phyloP scores from a whole-genome alignment of 1,140 invertebrate genomes.

The Psilanteris sp. region DNA sequence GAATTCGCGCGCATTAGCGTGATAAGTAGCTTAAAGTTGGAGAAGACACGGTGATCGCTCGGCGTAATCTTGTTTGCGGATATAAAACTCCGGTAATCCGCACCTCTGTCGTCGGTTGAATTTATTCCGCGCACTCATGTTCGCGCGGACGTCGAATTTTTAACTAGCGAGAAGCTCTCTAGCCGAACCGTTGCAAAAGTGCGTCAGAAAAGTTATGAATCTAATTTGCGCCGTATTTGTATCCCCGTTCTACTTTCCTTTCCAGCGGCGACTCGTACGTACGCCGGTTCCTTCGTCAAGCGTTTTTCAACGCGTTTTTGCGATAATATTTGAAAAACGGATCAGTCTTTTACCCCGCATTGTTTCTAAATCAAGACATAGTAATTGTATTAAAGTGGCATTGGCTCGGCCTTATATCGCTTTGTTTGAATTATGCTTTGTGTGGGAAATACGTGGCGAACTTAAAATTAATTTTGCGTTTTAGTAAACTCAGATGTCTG shows the following conservation, averaged over 20 bases:
- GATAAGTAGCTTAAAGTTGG: slow-evolving; percentile 62
- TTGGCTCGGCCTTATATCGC: background rate
- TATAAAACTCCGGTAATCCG: slow-evolving; percentile 76
- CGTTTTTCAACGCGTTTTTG: slow-evolving; percentile 25
- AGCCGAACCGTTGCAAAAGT: slow-evolving; percentile 68
- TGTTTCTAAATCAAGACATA: slow-evolving; percentile 4
- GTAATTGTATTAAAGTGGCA: background rate
- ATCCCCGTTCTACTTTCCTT: slow-evolving; percentile 62
- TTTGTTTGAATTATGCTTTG: background rate
- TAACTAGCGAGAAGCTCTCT: slow-evolving; percentile 71
- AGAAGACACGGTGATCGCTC: slow-evolving; percentile 51
- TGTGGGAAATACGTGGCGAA: too few relatives aligned
- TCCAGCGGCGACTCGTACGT: slow-evolving; percentile 39
- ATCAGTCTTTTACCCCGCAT: slow-evolving; percentile 7
- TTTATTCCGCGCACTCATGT: slow-evolving; percentile 71
- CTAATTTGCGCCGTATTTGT: slow-evolving; percentile 78
- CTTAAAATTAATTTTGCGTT: too few relatives aligned
- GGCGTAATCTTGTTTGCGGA: slow-evolving; percentile 76
- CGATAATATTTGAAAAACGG: slow-evolving; percentile 33
- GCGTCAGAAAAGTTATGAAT: slow-evolving; percentile 79
- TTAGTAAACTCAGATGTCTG: too few relatives aligned
- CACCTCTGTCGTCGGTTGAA: slow-evolving; percentile 65
- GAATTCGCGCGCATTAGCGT: slow-evolving; percentile 34
- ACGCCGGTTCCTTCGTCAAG: slow-evolving; percentile 36
- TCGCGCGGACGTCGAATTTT: slow-evolving; percentile 77